Evolutionary conservation across 37 sponge, comb jelly and placozoan species (phyloP).

Genomic region (Beroe ovata): DNA sequence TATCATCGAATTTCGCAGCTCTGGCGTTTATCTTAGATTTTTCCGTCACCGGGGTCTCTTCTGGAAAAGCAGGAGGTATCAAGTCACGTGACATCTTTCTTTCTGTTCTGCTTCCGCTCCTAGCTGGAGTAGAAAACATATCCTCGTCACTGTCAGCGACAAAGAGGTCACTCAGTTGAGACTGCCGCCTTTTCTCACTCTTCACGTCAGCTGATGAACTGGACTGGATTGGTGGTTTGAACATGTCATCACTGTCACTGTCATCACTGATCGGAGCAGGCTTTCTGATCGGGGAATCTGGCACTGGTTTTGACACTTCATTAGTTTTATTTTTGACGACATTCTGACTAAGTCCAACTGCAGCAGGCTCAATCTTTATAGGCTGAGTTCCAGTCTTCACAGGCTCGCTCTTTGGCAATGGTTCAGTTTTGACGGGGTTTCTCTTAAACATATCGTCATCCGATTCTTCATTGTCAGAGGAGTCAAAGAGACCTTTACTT

Average conservation of each 20-base stretch:
- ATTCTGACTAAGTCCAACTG: not conserved
- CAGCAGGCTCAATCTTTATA: not conserved
- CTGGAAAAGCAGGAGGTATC: too few species aligned
- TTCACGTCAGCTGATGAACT: not conserved
- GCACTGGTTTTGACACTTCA: not conserved
- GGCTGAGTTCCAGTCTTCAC: not conserved
- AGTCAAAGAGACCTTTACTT: conserved; percentile 18
- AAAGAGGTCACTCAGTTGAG: not conserved
- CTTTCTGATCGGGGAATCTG: not conserved
- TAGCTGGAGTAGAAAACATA: not conserved
- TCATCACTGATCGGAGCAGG: not conserved
- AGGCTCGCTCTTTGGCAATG: not conserved
- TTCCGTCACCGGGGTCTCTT: not conserved
- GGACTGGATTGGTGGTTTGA: not conserved
- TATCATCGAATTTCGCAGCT: not conserved
- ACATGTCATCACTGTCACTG: not conserved
- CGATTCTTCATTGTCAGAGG: conserved; percentile 11
- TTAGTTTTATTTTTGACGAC: not conserved
- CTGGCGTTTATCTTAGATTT: not conserved
- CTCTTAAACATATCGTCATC: not conserved
- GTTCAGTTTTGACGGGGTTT: not conserved
- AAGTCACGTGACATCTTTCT: not conserved
- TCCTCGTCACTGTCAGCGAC: conserved; percentile 52
- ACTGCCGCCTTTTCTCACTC: not conserved
- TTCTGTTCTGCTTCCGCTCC: not conserved